phyloP scores from a whole-genome alignment of 92 coral and sea anemone species.

The Palythoa grandis region DNA sequence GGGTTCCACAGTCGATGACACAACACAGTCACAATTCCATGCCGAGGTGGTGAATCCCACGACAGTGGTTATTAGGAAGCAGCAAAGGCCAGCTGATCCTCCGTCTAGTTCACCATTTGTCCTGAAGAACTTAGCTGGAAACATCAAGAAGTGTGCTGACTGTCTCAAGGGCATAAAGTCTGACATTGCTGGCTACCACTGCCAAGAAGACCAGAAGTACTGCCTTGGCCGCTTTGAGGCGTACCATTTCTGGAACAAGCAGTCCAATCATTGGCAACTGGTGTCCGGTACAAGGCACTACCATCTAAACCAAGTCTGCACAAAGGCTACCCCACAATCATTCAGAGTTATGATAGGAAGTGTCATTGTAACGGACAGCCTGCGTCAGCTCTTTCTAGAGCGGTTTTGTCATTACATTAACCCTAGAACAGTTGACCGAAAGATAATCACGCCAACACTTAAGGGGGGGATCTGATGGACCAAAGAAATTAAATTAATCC shows the following conservation, averaged over 20 bases:
- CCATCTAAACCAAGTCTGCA: conserved; percentile 46
- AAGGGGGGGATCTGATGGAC: too few relatives aligned
- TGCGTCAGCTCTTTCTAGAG: conserved; percentile 33
- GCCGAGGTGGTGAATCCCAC: conserved; percentile 38
- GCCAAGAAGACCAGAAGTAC: conserved; percentile 43
- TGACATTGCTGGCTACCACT: conserved; percentile 34
- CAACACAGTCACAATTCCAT: neutral
- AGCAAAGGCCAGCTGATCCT: conserved; percentile 40
- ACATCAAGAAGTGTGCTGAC: conserved; percentile 50
- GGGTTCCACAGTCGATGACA: neutral
- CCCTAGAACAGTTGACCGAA: too few relatives aligned
- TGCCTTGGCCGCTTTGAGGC: conserved; percentile 43
- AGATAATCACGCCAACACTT: too few relatives aligned
- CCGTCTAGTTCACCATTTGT: conserved; percentile 49
- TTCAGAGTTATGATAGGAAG: conserved; percentile 28
- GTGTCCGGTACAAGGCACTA: conserved; percentile 40
- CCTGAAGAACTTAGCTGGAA: conserved; percentile 32
- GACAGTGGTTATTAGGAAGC: conserved; percentile 37
- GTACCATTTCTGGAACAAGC: conserved; percentile 43
- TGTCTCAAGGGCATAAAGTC: conserved; percentile 39
- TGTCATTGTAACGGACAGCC: conserved; percentile 45
- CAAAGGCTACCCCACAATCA: conserved; percentile 30
- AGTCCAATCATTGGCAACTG: conserved; percentile 41
- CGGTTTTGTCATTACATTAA: conserved; percentile 16
- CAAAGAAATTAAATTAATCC: too few relatives aligned